Evolutionary conservation across 2,888 invertebrate species (phyloP).

Genomic region (Sinhomidia bicolor): DNA sequence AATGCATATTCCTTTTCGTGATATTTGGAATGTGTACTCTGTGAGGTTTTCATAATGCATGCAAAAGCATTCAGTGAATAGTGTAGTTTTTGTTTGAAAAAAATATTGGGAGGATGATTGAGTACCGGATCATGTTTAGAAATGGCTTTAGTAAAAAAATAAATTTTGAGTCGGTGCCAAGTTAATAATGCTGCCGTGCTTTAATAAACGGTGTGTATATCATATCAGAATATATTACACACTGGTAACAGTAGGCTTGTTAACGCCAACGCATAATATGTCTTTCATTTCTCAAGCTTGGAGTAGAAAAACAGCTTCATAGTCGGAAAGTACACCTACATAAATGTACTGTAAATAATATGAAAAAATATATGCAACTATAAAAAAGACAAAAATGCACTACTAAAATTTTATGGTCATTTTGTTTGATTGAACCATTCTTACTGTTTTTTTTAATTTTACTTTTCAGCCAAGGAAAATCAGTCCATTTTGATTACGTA

Average conservation of each 20-base stretch:
- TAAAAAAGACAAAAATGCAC: too few relatives aligned
- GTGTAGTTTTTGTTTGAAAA: constrained; percentile 7
- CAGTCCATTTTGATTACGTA: constrained; percentile 99
- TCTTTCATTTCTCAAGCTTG: not conserved
- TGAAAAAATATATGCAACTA: not conserved
- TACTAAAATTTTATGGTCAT: not conserved
- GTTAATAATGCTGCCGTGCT: constrained; percentile 35
- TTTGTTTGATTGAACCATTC: not conserved
- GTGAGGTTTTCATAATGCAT: constrained; percentile 35
- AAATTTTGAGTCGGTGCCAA: constrained; percentile 59
- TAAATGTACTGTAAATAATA: not conserved
- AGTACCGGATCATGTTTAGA: constrained; percentile 71
- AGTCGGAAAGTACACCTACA: not conserved
- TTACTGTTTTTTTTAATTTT: not conserved
- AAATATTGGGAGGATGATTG: constrained; percentile 69
- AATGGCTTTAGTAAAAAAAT: constrained; percentile 52
- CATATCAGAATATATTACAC: not conserved
- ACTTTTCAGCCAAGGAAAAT: constrained; percentile 99
- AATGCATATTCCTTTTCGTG: constrained; percentile 51
- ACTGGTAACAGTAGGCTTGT: not conserved
- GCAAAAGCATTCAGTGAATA: not conserved
- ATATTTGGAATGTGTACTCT: constrained; percentile 25
- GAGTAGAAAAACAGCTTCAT: too few relatives aligned
- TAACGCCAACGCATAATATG: constrained; percentile 15
- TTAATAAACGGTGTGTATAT: not conserved